Conservation (phyloP, 1,140 invertebrate species). For the Lineus longissimus region DNA sequence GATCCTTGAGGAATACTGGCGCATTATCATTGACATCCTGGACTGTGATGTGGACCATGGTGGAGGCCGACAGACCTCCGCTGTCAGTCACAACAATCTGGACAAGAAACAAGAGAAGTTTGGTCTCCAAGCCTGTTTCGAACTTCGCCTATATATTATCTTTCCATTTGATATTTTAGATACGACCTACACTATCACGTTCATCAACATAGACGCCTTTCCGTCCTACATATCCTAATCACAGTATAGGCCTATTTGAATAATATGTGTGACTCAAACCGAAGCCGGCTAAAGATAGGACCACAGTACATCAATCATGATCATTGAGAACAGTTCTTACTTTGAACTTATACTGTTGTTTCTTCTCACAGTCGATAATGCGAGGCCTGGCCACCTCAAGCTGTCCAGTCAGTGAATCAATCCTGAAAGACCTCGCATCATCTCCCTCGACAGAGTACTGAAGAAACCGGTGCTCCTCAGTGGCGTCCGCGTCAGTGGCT, state of each 20-base stretch:
- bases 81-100: slow-evolving; percentile 15
- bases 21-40: slow-evolving; percentile 20
- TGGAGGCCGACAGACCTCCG: background rate
- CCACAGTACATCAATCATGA: no score
- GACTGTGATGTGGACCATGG: slow-evolving; percentile 14
- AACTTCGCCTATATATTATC: background rate
- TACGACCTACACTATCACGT: background rate
- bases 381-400: background rate
- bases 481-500: background rate
- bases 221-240: no score
- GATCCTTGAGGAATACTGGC: slow-evolving; percentile 4
- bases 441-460: slow-evolving; percentile 5
- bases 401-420: slow-evolving; percentile 6
- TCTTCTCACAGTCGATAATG: slow-evolving; percentile 10
- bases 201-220: background rate
- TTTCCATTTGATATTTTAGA: background rate
- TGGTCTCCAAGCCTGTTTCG: background rate
- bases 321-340: no score
- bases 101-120: background rate
- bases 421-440: slow-evolving; percentile 3
- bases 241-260: no score
- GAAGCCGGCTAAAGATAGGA: no score
- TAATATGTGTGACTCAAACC: no score
- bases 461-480: background rate
- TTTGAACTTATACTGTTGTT: slow-evolving; percentile 9